phyloP scores from a whole-genome alignment of 2,797 vertebrate genomes.

The Alca torda region DNA sequence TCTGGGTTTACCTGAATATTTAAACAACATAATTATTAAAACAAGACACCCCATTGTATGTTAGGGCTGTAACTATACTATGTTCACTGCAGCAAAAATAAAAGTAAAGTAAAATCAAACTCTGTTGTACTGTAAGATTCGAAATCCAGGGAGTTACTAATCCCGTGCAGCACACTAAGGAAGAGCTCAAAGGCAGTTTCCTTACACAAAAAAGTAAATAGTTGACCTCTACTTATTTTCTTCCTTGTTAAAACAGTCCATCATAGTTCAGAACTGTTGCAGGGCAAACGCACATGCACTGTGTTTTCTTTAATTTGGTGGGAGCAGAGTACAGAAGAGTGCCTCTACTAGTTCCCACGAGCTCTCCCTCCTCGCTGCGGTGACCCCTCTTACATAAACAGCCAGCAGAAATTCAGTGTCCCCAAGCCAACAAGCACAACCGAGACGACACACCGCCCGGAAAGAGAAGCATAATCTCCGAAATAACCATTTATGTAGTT shows the following conservation, averaged over 20 bases:
- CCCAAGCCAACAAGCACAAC: not conserved
- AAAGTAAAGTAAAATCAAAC: not conserved
- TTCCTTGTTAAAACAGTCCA: slow-evolving; percentile 52
- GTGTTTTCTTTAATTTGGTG: slow-evolving; percentile 71
- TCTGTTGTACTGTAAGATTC: not conserved
- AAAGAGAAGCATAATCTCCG: not conserved
- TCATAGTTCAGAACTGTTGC: slow-evolving; percentile 54
- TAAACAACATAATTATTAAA: not conserved
- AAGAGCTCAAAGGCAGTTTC: slow-evolving; percentile 1
- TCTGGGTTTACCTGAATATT: not conserved
- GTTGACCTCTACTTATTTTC: slow-evolving; percentile 43
- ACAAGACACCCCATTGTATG: fast-evolving
- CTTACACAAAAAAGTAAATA: slow-evolving; percentile 24
- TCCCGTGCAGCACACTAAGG: not conserved
- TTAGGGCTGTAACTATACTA: not conserved
- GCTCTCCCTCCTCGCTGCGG: slow-evolving; percentile 61
- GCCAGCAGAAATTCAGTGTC: slow-evolving; percentile 37
- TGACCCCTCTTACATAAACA: slow-evolving; percentile 76
- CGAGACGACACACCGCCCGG: not conserved
- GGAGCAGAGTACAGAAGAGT: slow-evolving; percentile 63
- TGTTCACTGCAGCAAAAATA: not conserved
- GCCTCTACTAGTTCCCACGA: slow-evolving; percentile 72
- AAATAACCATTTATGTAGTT: not conserved
- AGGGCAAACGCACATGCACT: slow-evolving; percentile 60
- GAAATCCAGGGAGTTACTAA: not conserved